phyloP scores from a whole-genome alignment of 2,113 vertebrate genomes.

The Centrocercus urophasianus region DNA sequence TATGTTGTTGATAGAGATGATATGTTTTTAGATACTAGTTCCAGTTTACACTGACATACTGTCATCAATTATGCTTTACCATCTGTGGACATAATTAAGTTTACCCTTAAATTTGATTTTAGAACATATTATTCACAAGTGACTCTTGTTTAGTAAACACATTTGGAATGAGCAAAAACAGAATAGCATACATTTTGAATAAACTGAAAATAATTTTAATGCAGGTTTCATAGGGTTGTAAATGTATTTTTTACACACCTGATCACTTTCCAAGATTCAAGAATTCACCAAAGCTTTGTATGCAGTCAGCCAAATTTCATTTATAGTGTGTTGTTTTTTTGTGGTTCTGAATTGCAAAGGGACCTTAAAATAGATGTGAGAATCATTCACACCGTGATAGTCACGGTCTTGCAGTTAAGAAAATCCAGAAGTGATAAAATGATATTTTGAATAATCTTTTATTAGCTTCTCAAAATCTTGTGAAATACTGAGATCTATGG shows the following conservation, averaged over 20 bases:
- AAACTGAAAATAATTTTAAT: conserved; percentile 20
- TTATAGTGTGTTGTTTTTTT: background rate
- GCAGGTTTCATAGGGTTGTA: background rate
- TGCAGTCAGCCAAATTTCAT: background rate
- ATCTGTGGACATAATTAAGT: conserved; percentile 81
- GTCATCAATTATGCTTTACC: conserved; percentile 78
- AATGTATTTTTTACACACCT: background rate
- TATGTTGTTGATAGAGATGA: conserved; percentile 61
- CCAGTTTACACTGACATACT: conserved; percentile 73
- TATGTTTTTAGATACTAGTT: conserved; percentile 74
- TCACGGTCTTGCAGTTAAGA: background rate
- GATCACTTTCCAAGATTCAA: background rate
- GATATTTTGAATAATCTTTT: background rate
- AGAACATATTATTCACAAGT: conserved; percentile 73
- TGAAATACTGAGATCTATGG: background rate
- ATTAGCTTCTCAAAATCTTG: background rate
- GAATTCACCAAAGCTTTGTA: background rate
- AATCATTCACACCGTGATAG: background rate
- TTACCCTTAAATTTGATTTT: conserved; percentile 79
- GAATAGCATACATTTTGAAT: conserved; percentile 48
- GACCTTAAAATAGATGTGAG: background rate
- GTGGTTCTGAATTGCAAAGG: background rate
- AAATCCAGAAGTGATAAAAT: background rate
- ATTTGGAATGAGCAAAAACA: conserved; percentile 49
- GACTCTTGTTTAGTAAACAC: conserved; percentile 74